Conservation (phyloP, 2,888 invertebrate genomes). For the Chrysopilus asiliformis region DNA sequence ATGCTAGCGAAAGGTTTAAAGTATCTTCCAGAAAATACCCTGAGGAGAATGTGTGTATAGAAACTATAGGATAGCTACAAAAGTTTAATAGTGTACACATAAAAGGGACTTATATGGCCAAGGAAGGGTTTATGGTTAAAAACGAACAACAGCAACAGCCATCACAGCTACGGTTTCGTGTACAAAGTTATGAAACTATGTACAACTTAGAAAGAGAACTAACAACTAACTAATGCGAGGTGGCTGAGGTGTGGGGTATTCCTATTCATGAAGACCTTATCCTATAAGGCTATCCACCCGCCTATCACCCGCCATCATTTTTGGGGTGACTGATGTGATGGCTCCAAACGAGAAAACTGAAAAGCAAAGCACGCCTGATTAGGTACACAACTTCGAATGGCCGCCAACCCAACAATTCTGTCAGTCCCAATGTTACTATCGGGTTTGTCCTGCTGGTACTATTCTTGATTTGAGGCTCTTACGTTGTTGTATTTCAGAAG, state of each 20-base stretch:
- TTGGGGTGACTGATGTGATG: too few relatives aligned
- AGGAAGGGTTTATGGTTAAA: neutral
- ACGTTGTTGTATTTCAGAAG: too few relatives aligned
- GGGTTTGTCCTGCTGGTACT: too few relatives aligned
- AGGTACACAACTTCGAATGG: constrained; percentile 13
- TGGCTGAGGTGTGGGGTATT: constrained; percentile 1
- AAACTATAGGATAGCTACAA: too few relatives aligned
- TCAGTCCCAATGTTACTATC: too few relatives aligned
- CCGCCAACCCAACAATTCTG: constrained; percentile 4
- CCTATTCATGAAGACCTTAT: too few relatives aligned
- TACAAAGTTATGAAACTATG: constrained; percentile 10
- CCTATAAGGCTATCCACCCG: too few relatives aligned
- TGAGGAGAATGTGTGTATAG: constrained; percentile 14
- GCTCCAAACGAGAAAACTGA: constrained; percentile 11
- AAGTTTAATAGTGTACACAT: too few relatives aligned
- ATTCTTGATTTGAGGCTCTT: too few relatives aligned
- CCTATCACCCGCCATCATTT: too few relatives aligned
- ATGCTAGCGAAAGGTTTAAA: constrained; percentile 14
- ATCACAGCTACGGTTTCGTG: constrained; percentile 2
- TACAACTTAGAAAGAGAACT: constrained; percentile 8
- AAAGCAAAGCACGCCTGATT: constrained; percentile 15
- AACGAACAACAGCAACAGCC: too few relatives aligned
- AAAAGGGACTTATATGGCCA: constrained; percentile 14
- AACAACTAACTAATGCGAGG: too few relatives aligned
- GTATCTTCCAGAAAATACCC: constrained; percentile 17